phyloP scores from a whole-genome alignment of 2,888 invertebrate genomes.

The Apotomis betuletana region DNA sequence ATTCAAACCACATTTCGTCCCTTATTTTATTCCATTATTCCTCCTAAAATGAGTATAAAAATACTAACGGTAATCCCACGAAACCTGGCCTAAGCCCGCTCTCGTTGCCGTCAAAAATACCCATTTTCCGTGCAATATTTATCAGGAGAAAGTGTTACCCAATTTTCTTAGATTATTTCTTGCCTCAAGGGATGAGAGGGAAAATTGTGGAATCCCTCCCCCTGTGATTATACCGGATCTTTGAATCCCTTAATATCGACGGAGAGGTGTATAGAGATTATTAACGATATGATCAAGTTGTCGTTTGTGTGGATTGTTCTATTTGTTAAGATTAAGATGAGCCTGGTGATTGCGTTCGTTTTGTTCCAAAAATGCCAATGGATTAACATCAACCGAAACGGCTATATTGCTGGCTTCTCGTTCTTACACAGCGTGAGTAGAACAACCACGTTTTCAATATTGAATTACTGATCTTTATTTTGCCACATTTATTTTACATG shows the following conservation, averaged over 20 bases:
- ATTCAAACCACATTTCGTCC: not conserved
- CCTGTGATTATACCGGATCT: slow-evolving; percentile 43
- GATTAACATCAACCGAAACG: no score
- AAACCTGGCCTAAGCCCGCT: slow-evolving; percentile 35
- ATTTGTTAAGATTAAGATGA: slow-evolving; percentile 11
- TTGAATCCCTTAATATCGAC: slow-evolving; percentile 45
- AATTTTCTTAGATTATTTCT: slow-evolving; percentile 60
- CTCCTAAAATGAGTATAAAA: slow-evolving; percentile 20
- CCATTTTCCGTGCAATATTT: slow-evolving; percentile 45
- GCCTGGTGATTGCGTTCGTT: not conserved
- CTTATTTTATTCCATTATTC: slow-evolving; percentile 20
- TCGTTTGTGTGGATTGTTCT: slow-evolving; percentile 32
- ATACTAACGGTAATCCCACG: slow-evolving; percentile 26
- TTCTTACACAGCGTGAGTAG: no score
- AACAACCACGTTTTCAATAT: no score
- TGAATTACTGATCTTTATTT: no score
- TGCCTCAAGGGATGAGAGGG: slow-evolving; percentile 54
- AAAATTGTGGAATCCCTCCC: slow-evolving; percentile 50
- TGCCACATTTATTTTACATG: no score
- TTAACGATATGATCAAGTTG: slow-evolving; percentile 37
- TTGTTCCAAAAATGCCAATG: no score
- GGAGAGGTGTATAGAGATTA: slow-evolving; percentile 43
- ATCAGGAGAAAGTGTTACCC: slow-evolving; percentile 55
- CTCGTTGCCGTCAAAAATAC: slow-evolving; percentile 36
- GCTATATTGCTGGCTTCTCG: no score